Percentiles rank a stretch among this genome's conserved stretches.
Conservation (phyloP, 2,888 invertebrate species). For the Phyllotreta cruciferae region DNA sequence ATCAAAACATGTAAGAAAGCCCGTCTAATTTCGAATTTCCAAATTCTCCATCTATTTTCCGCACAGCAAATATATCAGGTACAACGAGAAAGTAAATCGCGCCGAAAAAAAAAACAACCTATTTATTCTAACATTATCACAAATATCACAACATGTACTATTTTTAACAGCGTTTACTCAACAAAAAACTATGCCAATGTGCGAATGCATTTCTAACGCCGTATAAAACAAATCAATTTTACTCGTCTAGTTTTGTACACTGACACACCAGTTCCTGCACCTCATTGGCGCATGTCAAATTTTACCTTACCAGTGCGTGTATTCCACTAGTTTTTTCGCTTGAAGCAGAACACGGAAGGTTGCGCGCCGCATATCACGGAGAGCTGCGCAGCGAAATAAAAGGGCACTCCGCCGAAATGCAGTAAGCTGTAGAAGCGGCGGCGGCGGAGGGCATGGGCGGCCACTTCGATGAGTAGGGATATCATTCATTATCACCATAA, state of each 20-base stretch:
- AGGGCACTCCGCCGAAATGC: constrained; percentile 24
- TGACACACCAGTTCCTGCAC: constrained; percentile 50
- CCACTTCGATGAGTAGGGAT: no score
- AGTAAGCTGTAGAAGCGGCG: constrained; percentile 10
- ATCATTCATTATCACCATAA: no score
- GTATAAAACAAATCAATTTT: constrained; percentile 52
- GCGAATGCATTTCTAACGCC: constrained; percentile 51
- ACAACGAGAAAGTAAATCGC: constrained; percentile 46
- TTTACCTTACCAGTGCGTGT: constrained; percentile 44
- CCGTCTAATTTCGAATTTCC: constrained; percentile 35
- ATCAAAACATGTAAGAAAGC: constrained; percentile 37
- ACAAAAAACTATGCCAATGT: constrained; percentile 48
- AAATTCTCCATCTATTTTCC: constrained; percentile 45
- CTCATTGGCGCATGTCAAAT: constrained; percentile 50
- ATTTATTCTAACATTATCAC: constrained; percentile 55
- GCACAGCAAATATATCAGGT: constrained; percentile 49
- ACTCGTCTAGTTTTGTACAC: constrained; percentile 50
- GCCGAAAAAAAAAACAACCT: constrained; percentile 34
- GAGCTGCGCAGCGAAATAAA: constrained; percentile 34
- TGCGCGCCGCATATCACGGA: constrained; percentile 40
- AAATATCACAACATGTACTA: constrained; percentile 55
- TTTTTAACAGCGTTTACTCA: constrained; percentile 40
- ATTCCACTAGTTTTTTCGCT: constrained; percentile 42
- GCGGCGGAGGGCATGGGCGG: neutral
- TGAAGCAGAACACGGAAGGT: constrained; percentile 42